Base-by-base conservation (phyloP, 2,797 vertebrate genomes). In the Anabas testudineus region DNA sequence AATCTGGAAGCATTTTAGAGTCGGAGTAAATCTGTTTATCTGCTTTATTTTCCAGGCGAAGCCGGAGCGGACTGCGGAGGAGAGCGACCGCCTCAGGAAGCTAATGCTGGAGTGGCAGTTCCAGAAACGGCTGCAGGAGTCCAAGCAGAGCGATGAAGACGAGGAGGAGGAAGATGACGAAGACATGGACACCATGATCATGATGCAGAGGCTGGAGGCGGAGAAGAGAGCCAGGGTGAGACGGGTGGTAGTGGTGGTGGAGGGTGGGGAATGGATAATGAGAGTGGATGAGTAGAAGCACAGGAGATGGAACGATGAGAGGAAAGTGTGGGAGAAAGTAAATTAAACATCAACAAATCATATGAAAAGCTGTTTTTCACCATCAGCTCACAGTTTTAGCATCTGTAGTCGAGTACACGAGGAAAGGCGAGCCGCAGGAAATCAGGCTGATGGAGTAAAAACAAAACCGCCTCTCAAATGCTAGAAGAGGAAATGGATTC, bases 81-180 rank as follows among this genome's bases (percentile, higher is more conserved):
- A 99, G 37, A 98, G 92, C 1, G 98, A 98, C 87, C 96, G 98
- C 2, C 94, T 99, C 54, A 94, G 98, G 79, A 98, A 97, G 73
- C 95, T 99, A 67, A 97, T 99, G 98, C 93, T 99, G 42, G 98
- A 99, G 90, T 99, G 98, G 97, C 97, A 99, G 92, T 99, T 99
- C 92, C 98, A 99, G 91, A 98, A 97, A 87, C 88, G 98, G 18
- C 94, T 99, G 68, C 97, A 99, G 76, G 98, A 99, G 84, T 98
- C 97, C 24, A 96, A 98, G 87, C 96, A 97, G 82, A 97, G 96
- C 48, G 97, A 99, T 45, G 97, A 99, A 5, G 97, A 99, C 0
- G 98, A 99, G 0, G 97, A 98, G 39, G 96, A 99, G 53, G 96
- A 98, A 43, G 97, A 99, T 0, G 95, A 95, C 8, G 98, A 99